Base-by-base conservation (phyloP, 1,140 invertebrate species). In the Battus philenor region DNA sequence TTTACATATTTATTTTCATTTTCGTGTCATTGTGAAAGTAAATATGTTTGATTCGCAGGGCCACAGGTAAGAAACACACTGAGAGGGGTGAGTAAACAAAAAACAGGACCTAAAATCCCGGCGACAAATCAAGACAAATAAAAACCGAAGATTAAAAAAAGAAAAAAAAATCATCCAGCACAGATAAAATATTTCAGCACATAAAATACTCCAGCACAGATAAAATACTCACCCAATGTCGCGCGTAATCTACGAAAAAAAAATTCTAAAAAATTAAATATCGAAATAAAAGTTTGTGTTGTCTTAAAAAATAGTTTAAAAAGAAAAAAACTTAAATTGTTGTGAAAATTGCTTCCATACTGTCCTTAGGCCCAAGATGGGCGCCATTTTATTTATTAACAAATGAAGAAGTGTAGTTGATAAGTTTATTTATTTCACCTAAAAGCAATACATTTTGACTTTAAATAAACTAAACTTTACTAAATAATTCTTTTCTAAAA, bases 21-120 rank as follows among this genome's bases (percentile, higher is more conserved):
- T 20, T 3, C 18, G n/a, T 27, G n/a, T n/a, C n/a, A 27, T 30
- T 30, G 29, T 30, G 9, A 11, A 11, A 1, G 6, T 9, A 5
- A 1, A 16, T 11, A 2, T 29, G 4, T 17, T 41, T 16, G 6
- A 10, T 41, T 41, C 24, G 18, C 38, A 41, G 38, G 24, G 16
- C 11, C 24, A 7, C 22, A 27, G 15, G 22, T 41, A 41, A 41
- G 26, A 41, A 41, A 41, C 38, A 17, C n/a, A 26, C 7, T 10
- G 16, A 41, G 38, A 27, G 38, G 13, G 38, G 38, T 41, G 38
- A 41, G 38, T 41, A 39, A 41, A 12, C 10, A 41, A 12, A 41
- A 26, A 13, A 18, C 16, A n/a, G 24, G 12, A 29, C 10, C 9
- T 27, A 17, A 29, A 41, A 41, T 22, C 13, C 15, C 12, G 9